Evolutionary conservation across 2,797 vertebrate genomes (phyloP).

Genomic region (Odontamblyopus rebecca): DNA sequence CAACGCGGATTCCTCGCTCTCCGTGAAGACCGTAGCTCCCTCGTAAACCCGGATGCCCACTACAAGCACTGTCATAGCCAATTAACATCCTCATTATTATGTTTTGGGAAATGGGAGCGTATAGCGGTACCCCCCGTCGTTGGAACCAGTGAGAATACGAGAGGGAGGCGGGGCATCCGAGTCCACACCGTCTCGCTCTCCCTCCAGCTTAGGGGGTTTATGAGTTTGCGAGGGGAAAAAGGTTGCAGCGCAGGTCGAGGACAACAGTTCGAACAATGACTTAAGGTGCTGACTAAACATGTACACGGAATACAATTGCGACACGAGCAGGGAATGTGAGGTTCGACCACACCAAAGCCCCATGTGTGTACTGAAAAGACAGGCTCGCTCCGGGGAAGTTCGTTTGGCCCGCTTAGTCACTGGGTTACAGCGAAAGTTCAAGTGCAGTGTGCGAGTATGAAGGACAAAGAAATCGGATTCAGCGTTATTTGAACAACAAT

Average conservation of each 20-base stretch:
- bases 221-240: constrained; percentile 33
- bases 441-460: neutral
- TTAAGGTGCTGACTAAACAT: constrained; percentile 41
- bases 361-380: constrained; percentile 18
- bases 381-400: constrained; percentile 32
- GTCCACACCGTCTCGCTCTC: constrained; percentile 22
- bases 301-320: constrained; percentile 34
- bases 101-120: constrained; percentile 71
- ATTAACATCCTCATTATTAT: constrained; percentile 82
- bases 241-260: constrained; percentile 35
- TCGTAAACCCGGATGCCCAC: constrained; percentile 62
- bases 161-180: constrained; percentile 54
- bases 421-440: constrained; percentile 13
- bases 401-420: constrained; percentile 40
- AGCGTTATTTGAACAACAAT: too few relatives aligned
- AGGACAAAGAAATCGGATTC: too few relatives aligned
- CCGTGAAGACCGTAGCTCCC: constrained; percentile 42
- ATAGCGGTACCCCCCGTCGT: constrained; percentile 59
- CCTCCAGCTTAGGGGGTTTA: constrained; percentile 8
- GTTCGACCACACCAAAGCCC: constrained; percentile 27
- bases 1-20: constrained; percentile 54
- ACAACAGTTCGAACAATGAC: constrained; percentile 43
- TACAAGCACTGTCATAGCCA: constrained; percentile 74
- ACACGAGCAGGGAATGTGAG: constrained; percentile 2
- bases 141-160: constrained; percentile 48